A percentile compares a stretch with the other conserved stretches of the same genome.
phyloP scores from a whole-genome alignment of 2,888 invertebrate species.

The Margaritifera margaritifera region DNA sequence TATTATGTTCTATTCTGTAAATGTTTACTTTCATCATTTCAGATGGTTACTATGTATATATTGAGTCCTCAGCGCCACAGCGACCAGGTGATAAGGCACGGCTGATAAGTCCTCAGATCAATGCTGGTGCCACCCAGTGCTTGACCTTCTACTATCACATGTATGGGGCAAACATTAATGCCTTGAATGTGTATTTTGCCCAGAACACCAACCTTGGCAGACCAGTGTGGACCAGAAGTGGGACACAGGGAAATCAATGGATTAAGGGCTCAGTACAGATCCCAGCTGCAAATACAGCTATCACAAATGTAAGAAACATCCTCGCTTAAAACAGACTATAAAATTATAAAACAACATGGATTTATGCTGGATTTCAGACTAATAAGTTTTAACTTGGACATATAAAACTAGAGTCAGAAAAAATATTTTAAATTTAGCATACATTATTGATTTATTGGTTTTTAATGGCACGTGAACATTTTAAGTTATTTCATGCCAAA shows the following conservation, averaged over 20 bases:
- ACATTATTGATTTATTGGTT: too few species aligned
- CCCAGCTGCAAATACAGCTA: slow-evolving; percentile 23
- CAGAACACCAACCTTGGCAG: slow-evolving; percentile 30
- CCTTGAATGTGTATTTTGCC: slow-evolving; percentile 53
- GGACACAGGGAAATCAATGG: slow-evolving; percentile 53
- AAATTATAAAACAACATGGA: neutral
- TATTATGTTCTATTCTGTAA: too few species aligned
- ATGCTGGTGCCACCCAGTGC: slow-evolving; percentile 43
- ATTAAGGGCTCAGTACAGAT: slow-evolving; percentile 46
- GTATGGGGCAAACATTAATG: slow-evolving; percentile 54
- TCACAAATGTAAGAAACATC: slow-evolving; percentile 41
- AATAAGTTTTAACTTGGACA: neutral
- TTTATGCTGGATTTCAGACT: neutral
- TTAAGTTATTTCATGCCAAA: too few species aligned
- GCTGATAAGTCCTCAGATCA: slow-evolving; percentile 74
- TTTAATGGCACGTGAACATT: too few species aligned
- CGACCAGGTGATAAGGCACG: slow-evolving; percentile 77
- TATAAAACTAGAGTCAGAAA: too few species aligned
- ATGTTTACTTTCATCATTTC: neutral
- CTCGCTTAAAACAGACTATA: neutral
- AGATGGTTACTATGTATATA: slow-evolving; percentile 63
- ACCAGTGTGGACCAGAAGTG: slow-evolving; percentile 49
- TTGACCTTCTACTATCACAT: slow-evolving; percentile 62
- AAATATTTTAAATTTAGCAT: too few species aligned
- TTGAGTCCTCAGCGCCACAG: slow-evolving; percentile 73